Evolutionary conservation across 2,888 invertebrate genomes (phyloP).

Genomic region (Aricia artaxerxes): DNA sequence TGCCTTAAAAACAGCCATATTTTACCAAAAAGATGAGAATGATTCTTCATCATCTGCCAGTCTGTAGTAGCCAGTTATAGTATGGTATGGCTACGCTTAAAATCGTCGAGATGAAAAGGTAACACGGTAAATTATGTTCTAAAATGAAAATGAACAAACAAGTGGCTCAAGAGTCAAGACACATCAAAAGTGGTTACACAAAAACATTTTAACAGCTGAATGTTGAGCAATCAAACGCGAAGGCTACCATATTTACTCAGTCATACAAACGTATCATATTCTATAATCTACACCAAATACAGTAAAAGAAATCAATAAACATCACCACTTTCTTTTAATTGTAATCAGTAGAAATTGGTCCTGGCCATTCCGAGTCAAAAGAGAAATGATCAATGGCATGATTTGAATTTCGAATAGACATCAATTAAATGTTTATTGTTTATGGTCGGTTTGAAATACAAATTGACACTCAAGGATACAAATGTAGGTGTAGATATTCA

Average conservation of each 20-base stretch:
- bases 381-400: conserved; percentile 62
- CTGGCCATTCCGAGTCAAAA: conserved; percentile 54
- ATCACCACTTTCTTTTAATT: conserved; percentile 54
- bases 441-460: conserved; percentile 46
- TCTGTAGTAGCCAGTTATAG: not conserved
- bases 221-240: conserved; percentile 14
- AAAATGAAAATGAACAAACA: not conserved
- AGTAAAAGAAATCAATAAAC: conserved; percentile 33
- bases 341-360: conserved; percentile 59
- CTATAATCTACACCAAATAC: not conserved
- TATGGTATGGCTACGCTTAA: not conserved
- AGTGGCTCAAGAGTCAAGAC: not conserved
- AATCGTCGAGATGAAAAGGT: not conserved
- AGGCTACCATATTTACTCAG: conserved; percentile 11
- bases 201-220: conserved; percentile 8
- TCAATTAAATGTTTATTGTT: conserved; percentile 52
- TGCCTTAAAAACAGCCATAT: too few relatives aligned
- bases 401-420: conserved; percentile 56
- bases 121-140: not conserved
- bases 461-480: conserved; percentile 48
- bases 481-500: conserved; percentile 53
- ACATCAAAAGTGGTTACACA: conserved; percentile 8
- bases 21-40: not conserved
- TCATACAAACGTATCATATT: not conserved
- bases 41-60: not conserved